A percentile compares a stretch with the other conserved stretches of the same genome.
phyloP scores from a whole-genome alignment of 64 coral and sea anemone species.

The Montipora cactus region DNA sequence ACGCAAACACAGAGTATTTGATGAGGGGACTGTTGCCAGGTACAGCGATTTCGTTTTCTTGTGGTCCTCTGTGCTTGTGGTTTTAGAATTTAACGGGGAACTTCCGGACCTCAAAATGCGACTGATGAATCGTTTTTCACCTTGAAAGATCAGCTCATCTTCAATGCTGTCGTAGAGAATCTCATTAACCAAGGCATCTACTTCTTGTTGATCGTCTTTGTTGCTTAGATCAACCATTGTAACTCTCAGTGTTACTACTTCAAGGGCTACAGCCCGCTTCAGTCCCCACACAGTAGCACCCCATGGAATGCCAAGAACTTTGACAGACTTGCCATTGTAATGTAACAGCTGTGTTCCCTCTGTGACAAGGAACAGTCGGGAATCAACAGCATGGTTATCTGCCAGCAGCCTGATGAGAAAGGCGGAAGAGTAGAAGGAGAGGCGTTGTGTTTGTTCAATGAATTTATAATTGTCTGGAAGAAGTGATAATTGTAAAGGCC shows the following conservation, averaged over 20 bases:
- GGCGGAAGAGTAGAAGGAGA: slow-evolving; percentile 23
- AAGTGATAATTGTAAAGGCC: slow-evolving; percentile 30
- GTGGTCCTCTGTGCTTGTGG: background rate
- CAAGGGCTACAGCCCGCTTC: slow-evolving; percentile 29
- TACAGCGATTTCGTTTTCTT: background rate
- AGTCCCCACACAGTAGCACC: slow-evolving; percentile 56
- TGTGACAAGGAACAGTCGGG: slow-evolving; percentile 39
- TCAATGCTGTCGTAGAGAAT: background rate
- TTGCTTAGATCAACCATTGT: slow-evolving; percentile 29
- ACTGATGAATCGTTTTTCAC: background rate
- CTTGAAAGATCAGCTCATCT: slow-evolving; percentile 41
- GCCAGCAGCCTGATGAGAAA: slow-evolving; percentile 28
- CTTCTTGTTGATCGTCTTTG: background rate
- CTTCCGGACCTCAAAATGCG: background rate
- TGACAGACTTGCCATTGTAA: background rate
- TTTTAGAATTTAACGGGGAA: background rate
- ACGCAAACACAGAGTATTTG: background rate
- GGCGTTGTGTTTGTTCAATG: slow-evolving; percentile 31
- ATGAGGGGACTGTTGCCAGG: background rate
- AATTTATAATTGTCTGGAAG: background rate
- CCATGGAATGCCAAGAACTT: slow-evolving; percentile 9
- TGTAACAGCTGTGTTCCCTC: slow-evolving; percentile 2
- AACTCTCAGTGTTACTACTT: background rate
- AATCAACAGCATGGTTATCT: background rate
- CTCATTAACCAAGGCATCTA: background rate